A percentile compares a stretch with the other conserved stretches of the same genome.
These are phyloP conservation scores for Saturnia pavonia DNA, from an alignment of 2,888 invertebrate genomes.

Conservation along the genomic window DNA sequence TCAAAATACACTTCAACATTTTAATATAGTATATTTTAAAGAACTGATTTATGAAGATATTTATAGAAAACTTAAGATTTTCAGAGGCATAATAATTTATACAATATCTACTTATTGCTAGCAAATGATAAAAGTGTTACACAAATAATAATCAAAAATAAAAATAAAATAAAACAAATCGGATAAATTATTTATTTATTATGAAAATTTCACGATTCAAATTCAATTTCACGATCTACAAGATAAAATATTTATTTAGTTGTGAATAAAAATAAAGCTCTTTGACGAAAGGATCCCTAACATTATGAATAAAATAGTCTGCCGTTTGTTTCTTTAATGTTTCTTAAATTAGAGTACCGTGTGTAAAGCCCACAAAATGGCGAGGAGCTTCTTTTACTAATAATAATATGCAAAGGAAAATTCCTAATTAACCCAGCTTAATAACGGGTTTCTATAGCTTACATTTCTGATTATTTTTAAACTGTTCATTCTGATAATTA, in stretches of 20 bases:
- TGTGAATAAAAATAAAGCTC: background rate
- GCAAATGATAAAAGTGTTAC: too few species aligned
- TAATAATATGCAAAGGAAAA: background rate
- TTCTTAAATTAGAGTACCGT: constrained; percentile 21
- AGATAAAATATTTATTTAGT: background rate
- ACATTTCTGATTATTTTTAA: background rate
- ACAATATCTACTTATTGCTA: too few species aligned
- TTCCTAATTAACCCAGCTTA: background rate
- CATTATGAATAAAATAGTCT: constrained; percentile 12
- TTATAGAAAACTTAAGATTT: too few species aligned
- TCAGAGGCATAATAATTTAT: too few species aligned
- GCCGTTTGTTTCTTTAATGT: constrained; percentile 19
- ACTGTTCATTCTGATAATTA: background rate
- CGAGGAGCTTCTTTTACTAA: background rate
- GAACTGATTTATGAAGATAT: too few species aligned
- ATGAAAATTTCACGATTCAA: too few species aligned
- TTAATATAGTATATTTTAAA: too few species aligned
- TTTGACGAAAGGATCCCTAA: constrained; percentile 16
- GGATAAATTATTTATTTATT: too few species aligned
- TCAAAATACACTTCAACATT: too few species aligned
- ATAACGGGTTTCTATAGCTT: background rate
- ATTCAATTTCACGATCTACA: too few species aligned
- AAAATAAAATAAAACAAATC: too few species aligned
- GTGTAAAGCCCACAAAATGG: background rate
- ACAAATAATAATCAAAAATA: too few species aligned